Percentiles rank a stretch among this genome's conserved stretches.
Evolutionary conservation across 2,888 invertebrate genomes (phyloP).

Genomic region (Flexamia atlantica): DNA sequence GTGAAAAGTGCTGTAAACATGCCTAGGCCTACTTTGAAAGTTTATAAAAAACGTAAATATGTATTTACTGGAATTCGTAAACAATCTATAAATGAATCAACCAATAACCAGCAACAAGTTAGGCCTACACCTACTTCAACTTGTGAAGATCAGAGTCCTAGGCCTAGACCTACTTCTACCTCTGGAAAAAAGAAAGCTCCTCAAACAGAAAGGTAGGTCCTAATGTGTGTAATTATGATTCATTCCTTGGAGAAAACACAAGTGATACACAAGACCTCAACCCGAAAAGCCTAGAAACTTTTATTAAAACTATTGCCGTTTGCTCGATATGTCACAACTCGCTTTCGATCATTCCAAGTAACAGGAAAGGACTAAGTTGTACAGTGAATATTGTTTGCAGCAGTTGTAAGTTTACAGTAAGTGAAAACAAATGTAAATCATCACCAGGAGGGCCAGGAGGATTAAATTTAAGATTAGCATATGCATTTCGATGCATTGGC

Average conservation of each 20-base stretch:
- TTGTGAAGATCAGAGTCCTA: slow-evolving; percentile 16
- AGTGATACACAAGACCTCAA: background rate
- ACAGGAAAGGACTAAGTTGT: slow-evolving; percentile 15
- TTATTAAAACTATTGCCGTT: slow-evolving; percentile 3
- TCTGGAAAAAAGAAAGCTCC: slow-evolving; percentile 21
- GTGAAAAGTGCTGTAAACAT: slow-evolving; percentile 11
- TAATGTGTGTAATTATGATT: background rate
- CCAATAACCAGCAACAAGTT: slow-evolving; percentile 17
- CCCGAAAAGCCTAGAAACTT: background rate
- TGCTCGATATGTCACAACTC: background rate
- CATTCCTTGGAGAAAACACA: background rate
- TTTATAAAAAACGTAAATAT: slow-evolving; percentile 9
- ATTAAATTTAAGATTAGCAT: slow-evolving; percentile 18
- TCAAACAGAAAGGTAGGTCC: slow-evolving; percentile 13
- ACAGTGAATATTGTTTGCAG: slow-evolving; percentile 8
- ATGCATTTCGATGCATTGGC: slow-evolving; percentile 36
- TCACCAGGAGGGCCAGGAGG: background rate
- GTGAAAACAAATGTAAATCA: slow-evolving; percentile 27
- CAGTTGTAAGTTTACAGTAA: background rate
- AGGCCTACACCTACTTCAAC: slow-evolving; percentile 16
- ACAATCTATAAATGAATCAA: slow-evolving; percentile 16
- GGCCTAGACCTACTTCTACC: slow-evolving; percentile 21
- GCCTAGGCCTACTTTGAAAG: slow-evolving; percentile 26
- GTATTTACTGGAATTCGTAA: slow-evolving; percentile 22
- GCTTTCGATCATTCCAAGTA: slow-evolving; percentile 1